These are phyloP conservation scores for Aphelinus atriplicis DNA, from an alignment of 1,140 invertebrate genomes.

Conservation along the genomic window DNA sequence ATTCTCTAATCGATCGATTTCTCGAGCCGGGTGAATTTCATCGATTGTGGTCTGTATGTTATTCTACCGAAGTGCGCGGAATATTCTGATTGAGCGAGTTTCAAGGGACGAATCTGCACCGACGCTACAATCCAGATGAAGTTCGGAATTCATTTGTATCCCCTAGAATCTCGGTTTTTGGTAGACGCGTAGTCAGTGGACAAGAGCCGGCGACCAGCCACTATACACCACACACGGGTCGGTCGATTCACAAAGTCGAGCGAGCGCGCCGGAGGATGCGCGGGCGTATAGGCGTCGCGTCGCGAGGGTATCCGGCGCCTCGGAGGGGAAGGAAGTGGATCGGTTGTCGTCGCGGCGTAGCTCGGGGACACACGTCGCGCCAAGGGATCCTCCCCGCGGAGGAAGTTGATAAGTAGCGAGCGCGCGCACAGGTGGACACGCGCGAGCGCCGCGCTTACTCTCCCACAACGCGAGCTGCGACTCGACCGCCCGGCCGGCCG, in stretches of 20 bases:
- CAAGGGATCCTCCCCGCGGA: not conserved
- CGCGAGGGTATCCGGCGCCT: not conserved
- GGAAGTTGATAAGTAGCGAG: not conserved
- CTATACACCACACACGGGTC: not conserved
- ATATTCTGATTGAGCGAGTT: too few relatives aligned
- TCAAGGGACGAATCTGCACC: too few relatives aligned
- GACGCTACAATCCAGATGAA: too few relatives aligned
- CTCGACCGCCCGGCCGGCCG: too few relatives aligned
- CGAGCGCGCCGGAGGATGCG: not conserved
- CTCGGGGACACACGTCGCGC: slow-evolving; percentile 41
- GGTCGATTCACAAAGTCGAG: not conserved
- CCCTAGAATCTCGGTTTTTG: too few relatives aligned
- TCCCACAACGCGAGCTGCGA: slow-evolving; percentile 60
- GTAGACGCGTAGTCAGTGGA: too few relatives aligned
- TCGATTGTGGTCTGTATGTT: too few relatives aligned
- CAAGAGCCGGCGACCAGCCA: not conserved
- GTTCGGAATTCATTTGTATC: too few relatives aligned
- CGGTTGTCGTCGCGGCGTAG: slow-evolving; percentile 11
- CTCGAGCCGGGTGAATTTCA: too few relatives aligned
- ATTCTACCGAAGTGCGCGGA: too few relatives aligned
- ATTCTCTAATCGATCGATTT: too few relatives aligned
- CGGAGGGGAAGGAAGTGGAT: not conserved
- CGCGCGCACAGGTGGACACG: slow-evolving; percentile 40
- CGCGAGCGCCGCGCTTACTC: slow-evolving; percentile 58
- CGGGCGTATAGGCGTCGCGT: not conserved